phyloP scores from a whole-genome alignment of 2,113 vertebrate species.

The Labrus mixtus region DNA sequence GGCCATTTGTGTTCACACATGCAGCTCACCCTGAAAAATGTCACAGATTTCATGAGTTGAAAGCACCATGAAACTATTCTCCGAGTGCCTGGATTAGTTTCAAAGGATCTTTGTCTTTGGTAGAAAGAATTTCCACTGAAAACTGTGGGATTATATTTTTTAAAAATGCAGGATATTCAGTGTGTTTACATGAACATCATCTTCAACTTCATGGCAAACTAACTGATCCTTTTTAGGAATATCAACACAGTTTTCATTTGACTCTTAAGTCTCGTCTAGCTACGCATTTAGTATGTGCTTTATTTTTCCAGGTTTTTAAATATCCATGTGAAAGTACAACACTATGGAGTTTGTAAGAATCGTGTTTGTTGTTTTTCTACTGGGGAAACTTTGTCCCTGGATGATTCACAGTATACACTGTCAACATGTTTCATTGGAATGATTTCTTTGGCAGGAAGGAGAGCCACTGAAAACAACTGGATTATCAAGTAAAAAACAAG shows the following conservation, averaged over 20 bases:
- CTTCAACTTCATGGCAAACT: no score
- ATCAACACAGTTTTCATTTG: not conserved
- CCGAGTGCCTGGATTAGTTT: no score
- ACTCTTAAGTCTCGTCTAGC: not conserved
- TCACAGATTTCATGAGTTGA: no score
- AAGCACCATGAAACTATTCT: no score
- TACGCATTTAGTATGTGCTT: not conserved
- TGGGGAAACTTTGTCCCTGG: not conserved
- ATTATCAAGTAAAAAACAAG: not conserved
- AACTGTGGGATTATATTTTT: no score
- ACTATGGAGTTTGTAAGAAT: no score
- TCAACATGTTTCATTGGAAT: not conserved
- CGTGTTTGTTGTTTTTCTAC: not conserved
- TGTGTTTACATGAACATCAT: no score
- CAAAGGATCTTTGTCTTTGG: no score
- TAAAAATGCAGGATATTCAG: no score
- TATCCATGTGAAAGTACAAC: not conserved
- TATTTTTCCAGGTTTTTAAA: not conserved
- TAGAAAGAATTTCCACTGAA: no score
- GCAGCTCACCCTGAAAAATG: no score
- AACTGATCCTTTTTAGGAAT: not conserved
- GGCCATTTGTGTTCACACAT: no score
- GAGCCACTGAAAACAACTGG: slow-evolving; percentile 12
- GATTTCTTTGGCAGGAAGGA: not conserved
- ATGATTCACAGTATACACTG: not conserved